Evolutionary conservation across 1,140 invertebrate genomes (phyloP).

Genomic region (Drosophila malerkotliana): DNA sequence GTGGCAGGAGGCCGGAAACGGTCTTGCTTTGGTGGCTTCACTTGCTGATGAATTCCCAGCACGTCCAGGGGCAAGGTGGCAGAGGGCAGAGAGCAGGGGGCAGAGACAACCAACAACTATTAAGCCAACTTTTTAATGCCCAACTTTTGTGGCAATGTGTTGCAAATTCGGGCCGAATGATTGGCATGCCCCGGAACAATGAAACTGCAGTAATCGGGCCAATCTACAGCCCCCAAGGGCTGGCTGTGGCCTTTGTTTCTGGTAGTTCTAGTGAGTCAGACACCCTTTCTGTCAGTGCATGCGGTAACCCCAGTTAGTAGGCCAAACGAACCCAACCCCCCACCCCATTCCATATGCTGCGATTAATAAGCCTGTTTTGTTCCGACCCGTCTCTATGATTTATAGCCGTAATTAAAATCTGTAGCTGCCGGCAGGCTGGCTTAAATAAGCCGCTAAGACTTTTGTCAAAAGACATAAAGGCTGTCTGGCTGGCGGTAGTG

Average conservation of each 20-base stretch:
- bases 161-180: constrained; percentile 44
- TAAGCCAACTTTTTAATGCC: constrained; percentile 69
- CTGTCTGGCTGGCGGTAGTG: not conserved
- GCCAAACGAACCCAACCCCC: no score
- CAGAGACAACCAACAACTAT: constrained; percentile 44
- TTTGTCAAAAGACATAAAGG: constrained; percentile 76
- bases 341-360: not conserved
- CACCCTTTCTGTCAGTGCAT: not conserved
- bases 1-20: not conserved
- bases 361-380: not conserved
- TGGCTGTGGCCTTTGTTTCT: no score
- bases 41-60: constrained; percentile 37
- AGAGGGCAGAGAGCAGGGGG: not conserved
- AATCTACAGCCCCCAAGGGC: not conserved
- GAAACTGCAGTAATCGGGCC: constrained; percentile 36
- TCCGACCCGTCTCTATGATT: constrained; percentile 52
- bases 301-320: not conserved
- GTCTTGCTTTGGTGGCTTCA: constrained; percentile 10
- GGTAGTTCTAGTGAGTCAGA: not conserved
- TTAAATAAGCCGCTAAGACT: constrained; percentile 70
- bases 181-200: constrained; percentile 43
- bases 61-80: constrained; percentile 14
- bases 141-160: constrained; percentile 51
- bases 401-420: constrained; percentile 80
- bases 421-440: constrained; percentile 27